phyloP scores from a whole-genome alignment of 2,888 invertebrate genomes.

The Zygaena filipendulae region DNA sequence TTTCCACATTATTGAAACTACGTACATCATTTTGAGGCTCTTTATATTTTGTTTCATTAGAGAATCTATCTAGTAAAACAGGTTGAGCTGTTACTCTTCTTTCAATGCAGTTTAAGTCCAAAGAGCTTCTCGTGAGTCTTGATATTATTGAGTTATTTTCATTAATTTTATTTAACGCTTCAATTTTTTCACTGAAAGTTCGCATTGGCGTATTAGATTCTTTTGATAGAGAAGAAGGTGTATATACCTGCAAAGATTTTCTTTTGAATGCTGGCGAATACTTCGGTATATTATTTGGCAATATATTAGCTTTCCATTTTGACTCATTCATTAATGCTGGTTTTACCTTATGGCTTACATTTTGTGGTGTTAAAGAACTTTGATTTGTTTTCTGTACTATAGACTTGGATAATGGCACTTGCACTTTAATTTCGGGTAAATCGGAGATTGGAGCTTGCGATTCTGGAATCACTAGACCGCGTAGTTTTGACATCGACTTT shows the following conservation, averaged over 20 bases:
- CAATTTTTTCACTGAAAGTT: conserved; percentile 38
- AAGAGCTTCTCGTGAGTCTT: conserved; percentile 30
- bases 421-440: conserved; percentile 85
- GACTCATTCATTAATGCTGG: conserved; percentile 38
- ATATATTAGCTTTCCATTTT: conserved; percentile 51
- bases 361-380: conserved; percentile 33
- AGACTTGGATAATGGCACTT: conserved; percentile 64
- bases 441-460: conserved; percentile 74
- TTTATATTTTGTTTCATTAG: conserved; percentile 41
- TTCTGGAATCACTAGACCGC: conserved; percentile 91
- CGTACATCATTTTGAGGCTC: conserved; percentile 34
- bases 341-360: conserved; percentile 33
- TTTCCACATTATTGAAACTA: conserved; percentile 53
- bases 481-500: conserved; percentile 83
- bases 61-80: conserved; percentile 14
- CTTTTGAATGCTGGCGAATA: conserved; percentile 86
- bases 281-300: conserved; percentile 73
- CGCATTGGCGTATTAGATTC: conserved; percentile 60
- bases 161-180: conserved; percentile 31
- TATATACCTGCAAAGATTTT: conserved; percentile 76
- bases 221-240: conserved; percentile 49
- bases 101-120: conserved; percentile 29
- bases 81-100: conserved; percentile 25
- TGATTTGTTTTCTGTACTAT: conserved; percentile 45
- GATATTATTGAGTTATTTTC: conserved; percentile 27